Evolutionary conservation across 92 coral and sea anemone species (phyloP), one percentile per base, ranked within the genome.

Genomic region (Epizoanthus ramosus): DNA sequence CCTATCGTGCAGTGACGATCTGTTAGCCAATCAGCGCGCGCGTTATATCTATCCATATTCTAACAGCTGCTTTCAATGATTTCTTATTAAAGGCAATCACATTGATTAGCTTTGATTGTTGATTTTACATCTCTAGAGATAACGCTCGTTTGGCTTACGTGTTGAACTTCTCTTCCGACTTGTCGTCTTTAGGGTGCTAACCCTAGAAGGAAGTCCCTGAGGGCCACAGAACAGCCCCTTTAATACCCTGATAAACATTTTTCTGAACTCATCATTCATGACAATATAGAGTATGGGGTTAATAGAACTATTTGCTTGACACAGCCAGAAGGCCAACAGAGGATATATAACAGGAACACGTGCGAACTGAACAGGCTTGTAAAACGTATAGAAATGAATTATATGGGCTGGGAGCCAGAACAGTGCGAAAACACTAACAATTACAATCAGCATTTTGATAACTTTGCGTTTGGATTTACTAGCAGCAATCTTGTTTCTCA

Each of bases 211-310:
- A 3, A 50, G 13, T 9, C 2, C 54, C 14, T 50, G 54, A 1
- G 54, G 14, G 54, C 13, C 16, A 16, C 80, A 75, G 39, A 18
- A 75, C 23, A 33, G 8, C 15, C 17, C 9, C 63, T 58, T 75
- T 22, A 75, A 75, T 8, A 75, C 37, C 18, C 57, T 75, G 28
- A 75, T 39, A 4, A 75, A 75, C 53, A 57, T 66, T 17, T 75
- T 75, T 75, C 67, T 75, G 37, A 75, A 75, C 24, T 75, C 80
- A 8, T 75, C 80, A 43, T 75, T 75, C 53, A 75, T 75, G 58
- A 33, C 63, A 33, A 75, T 31, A 12, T 75, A 75, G 5, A 75
- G 68, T 57, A 75, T 57, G 6, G 80, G 80, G 19, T 75, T 75
- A 33, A 75, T 21, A 39, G 80, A 57, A 25, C 80, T 75, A 67